Evolutionary conservation across 2,888 invertebrate genomes (phyloP).

Genomic region (Dorcus parallelipipedus): DNA sequence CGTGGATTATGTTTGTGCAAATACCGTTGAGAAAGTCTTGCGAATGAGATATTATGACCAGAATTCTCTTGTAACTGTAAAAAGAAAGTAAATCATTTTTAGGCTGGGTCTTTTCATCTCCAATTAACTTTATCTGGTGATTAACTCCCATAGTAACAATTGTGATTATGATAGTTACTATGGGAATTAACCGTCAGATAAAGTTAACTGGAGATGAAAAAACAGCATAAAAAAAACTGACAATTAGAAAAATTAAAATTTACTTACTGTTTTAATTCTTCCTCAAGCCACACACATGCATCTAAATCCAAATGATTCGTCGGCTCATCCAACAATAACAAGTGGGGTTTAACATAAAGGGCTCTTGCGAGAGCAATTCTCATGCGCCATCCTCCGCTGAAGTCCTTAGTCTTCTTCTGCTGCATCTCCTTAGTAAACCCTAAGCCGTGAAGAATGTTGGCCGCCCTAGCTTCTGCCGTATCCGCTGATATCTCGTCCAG

Average conservation of each 20-base stretch:
- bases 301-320: constrained; percentile 99
- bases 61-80: constrained; percentile 85
- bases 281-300: constrained; percentile 99
- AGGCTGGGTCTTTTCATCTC: neutral
- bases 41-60: constrained; percentile 97
- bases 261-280: constrained; percentile 84
- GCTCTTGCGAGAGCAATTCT: constrained; percentile 96
- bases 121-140: too few species aligned
- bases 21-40: constrained; percentile 99
- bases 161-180: too few species aligned
- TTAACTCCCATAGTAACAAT: too few species aligned
- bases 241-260: neutral
- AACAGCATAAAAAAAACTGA: too few species aligned
- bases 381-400: constrained; percentile 98
- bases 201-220: too few species aligned
- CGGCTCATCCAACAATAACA: constrained; percentile 94
- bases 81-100: neutral
- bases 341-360: constrained; percentile 94
- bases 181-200: too few species aligned
- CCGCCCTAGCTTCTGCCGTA: constrained; percentile 92
- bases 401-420: constrained; percentile 78
- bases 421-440: constrained; percentile 91
- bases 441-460: constrained; percentile 92
- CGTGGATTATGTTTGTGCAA: constrained; percentile 93
- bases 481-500: constrained; percentile 96